phyloP scores from a whole-genome alignment of 2,888 invertebrate species.

The Drepanosiphum platanoidis region DNA sequence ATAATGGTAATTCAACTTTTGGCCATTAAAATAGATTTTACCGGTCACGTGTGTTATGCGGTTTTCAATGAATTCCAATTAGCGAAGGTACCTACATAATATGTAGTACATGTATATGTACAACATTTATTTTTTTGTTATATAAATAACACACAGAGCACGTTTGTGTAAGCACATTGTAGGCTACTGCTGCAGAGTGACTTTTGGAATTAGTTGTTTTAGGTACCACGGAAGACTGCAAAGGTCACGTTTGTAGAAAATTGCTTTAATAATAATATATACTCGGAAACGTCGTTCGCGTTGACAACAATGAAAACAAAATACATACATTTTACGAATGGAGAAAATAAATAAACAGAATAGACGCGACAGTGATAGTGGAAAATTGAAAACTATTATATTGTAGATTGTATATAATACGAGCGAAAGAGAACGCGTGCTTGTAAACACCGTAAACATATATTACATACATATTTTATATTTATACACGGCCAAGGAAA shows the following conservation, averaged over 20 bases:
- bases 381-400: background rate
- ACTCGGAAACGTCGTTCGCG: background rate
- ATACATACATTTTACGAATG: background rate
- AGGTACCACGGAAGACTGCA: background rate
- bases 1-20: constrained; percentile 4
- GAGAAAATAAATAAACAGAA: background rate
- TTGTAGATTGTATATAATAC: too few relatives aligned
- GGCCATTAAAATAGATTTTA: constrained; percentile 15
- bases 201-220: background rate
- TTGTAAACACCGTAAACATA: background rate
- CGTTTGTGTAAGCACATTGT: background rate
- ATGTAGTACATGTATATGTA: too few relatives aligned
- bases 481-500: background rate
- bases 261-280: background rate
- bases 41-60: background rate
- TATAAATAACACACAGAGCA: too few relatives aligned
- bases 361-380: background rate
- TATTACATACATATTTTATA: too few relatives aligned
- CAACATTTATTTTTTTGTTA: too few relatives aligned
- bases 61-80: constrained; percentile 25
- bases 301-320: background rate
- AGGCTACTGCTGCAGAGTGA: background rate
- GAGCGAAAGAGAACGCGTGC: background rate
- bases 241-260: background rate
- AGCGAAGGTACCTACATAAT: too few relatives aligned